Evolutionary conservation across 2,113 vertebrate genomes (phyloP).

Genomic region (Lophura nycthemera): DNA sequence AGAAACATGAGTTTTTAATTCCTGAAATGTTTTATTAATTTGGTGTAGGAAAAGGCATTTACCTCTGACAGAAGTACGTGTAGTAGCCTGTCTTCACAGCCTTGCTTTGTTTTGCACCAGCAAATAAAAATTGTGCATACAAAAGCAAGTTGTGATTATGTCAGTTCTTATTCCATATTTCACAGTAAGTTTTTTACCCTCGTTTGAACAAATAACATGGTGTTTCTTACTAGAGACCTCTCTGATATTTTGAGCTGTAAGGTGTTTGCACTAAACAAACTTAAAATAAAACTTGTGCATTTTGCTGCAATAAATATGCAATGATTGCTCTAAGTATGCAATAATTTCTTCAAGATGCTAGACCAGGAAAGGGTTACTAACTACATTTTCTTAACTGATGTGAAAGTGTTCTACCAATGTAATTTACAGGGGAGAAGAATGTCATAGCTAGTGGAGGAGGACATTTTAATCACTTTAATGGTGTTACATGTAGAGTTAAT

Average conservation of each 20-base stretch:
- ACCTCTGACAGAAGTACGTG: not conserved
- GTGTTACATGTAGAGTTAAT: conserved; percentile 67
- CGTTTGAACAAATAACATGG: not conserved
- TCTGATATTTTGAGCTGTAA: not conserved
- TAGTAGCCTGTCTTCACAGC: not conserved
- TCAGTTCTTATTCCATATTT: not conserved
- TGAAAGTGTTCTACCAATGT: conserved; percentile 45
- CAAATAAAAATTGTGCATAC: not conserved
- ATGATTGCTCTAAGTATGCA: not conserved
- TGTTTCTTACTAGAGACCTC: not conserved
- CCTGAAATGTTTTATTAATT: not conserved
- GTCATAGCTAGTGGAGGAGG: conserved; percentile 71
- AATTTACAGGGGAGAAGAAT: conserved; percentile 74
- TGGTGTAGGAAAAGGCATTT: not conserved
- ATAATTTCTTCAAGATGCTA: not conserved
- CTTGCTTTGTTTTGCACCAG: not conserved
- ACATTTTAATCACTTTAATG: conserved; percentile 74
- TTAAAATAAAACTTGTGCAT: not conserved
- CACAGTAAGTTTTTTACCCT: not conserved
- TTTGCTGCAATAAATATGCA: not conserved
- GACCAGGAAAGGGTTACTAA: conserved; percentile 63
- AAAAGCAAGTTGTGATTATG: not conserved
- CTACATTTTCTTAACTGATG: conserved; percentile 50
- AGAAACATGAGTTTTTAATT: not conserved
- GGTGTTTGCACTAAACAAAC: not conserved